Evolutionary conservation across 2,888 invertebrate species (phyloP).

Genomic region (Netelia fuscicornis): DNA sequence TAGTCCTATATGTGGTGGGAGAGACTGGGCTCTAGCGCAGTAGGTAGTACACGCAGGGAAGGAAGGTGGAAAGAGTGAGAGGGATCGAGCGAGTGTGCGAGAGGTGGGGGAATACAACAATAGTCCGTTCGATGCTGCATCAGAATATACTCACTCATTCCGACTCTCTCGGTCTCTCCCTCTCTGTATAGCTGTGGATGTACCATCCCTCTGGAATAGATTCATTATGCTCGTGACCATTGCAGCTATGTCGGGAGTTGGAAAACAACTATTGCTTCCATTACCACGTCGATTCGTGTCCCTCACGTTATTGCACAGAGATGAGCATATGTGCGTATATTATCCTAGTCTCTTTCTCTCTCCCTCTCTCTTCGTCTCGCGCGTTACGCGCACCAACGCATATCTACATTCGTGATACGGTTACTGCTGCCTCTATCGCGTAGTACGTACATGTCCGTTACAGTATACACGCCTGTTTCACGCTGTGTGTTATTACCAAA

Average conservation of each 20-base stretch:
- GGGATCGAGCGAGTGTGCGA: neutral
- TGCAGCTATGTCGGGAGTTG: slow-evolving; percentile 74
- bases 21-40: neutral
- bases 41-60: too few species aligned
- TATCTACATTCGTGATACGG: slow-evolving; percentile 58
- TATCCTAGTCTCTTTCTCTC: slow-evolving; percentile 17
- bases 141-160: slow-evolving; percentile 59
- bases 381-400: slow-evolving; percentile 57
- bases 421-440: slow-evolving; percentile 25
- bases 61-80: neutral
- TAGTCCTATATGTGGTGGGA: slow-evolving; percentile 5
- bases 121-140: slow-evolving; percentile 66
- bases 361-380: slow-evolving; percentile 5
- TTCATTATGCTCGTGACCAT: slow-evolving; percentile 79
- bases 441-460: slow-evolving; percentile 53
- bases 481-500: slow-evolving; percentile 51
- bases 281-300: slow-evolving; percentile 67
- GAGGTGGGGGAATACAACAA: slow-evolving; percentile 20
- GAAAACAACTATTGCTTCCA: slow-evolving; percentile 77
- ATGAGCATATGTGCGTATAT: slow-evolving; percentile 42
- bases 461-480: slow-evolving; percentile 63
- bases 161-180: slow-evolving; percentile 22
- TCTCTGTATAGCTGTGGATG: slow-evolving; percentile 19
- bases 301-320: slow-evolving; percentile 55
- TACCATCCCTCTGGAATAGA: slow-evolving; percentile 76